Evolutionary conservation across 2,113 vertebrate species (phyloP).

Genomic region (Crocuta crocuta): DNA sequence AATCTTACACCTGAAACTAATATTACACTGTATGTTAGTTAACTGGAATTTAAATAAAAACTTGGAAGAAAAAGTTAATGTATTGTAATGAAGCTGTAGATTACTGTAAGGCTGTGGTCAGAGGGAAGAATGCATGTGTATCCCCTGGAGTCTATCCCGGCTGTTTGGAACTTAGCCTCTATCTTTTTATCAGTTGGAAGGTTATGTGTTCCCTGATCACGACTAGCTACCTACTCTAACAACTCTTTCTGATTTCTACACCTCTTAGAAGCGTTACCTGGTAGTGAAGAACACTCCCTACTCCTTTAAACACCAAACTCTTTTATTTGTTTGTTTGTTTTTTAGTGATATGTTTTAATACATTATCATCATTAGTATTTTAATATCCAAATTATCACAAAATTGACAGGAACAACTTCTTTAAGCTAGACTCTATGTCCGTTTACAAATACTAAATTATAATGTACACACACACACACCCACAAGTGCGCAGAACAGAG

Average conservation of each 20-base stretch:
- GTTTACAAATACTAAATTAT: background rate
- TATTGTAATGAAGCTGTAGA: background rate
- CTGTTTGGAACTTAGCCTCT: background rate
- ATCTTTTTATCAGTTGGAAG: background rate
- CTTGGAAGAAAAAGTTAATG: background rate
- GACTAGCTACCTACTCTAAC: background rate
- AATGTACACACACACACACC: background rate
- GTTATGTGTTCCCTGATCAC: background rate
- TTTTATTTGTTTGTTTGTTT: background rate
- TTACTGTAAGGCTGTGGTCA: background rate
- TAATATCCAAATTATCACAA: background rate
- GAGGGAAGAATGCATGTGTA: background rate
- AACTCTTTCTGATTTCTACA: background rate
- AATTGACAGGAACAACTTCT: background rate
- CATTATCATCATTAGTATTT: background rate
- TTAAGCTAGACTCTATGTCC: background rate
- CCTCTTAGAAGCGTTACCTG: background rate
- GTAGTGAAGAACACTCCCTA: background rate
- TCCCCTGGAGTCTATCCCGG: background rate
- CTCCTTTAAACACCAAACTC: background rate
- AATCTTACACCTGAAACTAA: background rate
- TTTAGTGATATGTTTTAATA: background rate
- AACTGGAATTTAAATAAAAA: background rate
- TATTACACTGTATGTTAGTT: background rate
- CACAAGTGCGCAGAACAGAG: no score